These are phyloP conservation scores for Sminthurinus signatus DNA, from an alignment of 1,140 invertebrate species.

Conservation along the genomic window DNA sequence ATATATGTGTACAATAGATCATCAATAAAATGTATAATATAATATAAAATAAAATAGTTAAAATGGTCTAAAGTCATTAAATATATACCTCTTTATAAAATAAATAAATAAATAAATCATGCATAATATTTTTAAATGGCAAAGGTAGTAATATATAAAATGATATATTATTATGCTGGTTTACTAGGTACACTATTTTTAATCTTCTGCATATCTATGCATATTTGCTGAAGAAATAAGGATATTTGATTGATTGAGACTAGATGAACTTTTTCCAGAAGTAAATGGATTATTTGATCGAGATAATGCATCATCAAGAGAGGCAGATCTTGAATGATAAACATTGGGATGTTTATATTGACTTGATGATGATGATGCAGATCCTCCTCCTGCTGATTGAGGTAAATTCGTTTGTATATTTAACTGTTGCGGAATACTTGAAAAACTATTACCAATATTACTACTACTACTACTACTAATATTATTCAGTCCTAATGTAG, in stretches of 20 bases:
- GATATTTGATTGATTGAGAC: slow-evolving; percentile 13
- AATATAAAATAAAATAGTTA: too few species aligned
- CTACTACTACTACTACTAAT: background rate
- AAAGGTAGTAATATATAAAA: too few species aligned
- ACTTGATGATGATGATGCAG: background rate
- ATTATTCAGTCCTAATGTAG: background rate
- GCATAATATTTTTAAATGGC: too few species aligned
- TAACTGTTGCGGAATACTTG: background rate
- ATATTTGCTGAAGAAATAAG: slow-evolving; percentile 30
- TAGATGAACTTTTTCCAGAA: background rate
- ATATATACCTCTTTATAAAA: too few species aligned
- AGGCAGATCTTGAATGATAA: slow-evolving; percentile 5
- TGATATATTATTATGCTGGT: too few species aligned
- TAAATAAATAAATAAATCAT: too few species aligned
- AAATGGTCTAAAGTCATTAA: too few species aligned
- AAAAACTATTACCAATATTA: background rate
- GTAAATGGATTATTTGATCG: slow-evolving; percentile 9
- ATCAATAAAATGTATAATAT: too few species aligned
- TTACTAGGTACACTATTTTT: too few species aligned
- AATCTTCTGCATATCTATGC: background rate
- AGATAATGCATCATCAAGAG: slow-evolving; percentile 4
- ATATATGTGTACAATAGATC: too few species aligned
- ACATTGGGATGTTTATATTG: background rate
- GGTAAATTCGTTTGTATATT: slow-evolving; percentile 3
- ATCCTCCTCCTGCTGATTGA: too few species aligned